Base-by-base conservation (phyloP, 2,888 invertebrate genomes). In the Oxycera nigricornis region DNA sequence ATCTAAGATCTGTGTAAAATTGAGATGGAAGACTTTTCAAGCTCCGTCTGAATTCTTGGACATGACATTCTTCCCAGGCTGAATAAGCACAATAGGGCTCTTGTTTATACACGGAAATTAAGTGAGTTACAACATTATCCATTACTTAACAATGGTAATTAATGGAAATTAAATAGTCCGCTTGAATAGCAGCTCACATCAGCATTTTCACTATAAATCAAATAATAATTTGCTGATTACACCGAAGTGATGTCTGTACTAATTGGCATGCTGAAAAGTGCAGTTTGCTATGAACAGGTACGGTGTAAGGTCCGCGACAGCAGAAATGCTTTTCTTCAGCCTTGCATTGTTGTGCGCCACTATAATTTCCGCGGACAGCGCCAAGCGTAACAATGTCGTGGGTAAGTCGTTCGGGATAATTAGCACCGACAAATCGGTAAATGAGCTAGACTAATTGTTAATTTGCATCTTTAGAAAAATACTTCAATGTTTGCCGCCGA, bases 401-500 rank as follows among this genome's bases (percentile, higher is more conserved):
- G 55, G 55, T 55, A 55, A 2, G 20, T 55, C 17, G 50, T n/a
- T 11, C 9, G 6, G 0, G 17, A n/a, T 14, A 50, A 50, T n/a
- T 50, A n/a, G 17, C 50, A 14, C 17, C 35, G 35, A 35, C 11
- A 35, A 35, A 35, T 50, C 6, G 11, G 1, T 39, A 7, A 50
- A n/a, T n/a, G 50, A 0, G 17, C 50, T 50, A 50, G 17, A 50
- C n/a, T 6, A 1, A 17, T n/a, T 30, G 22, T 14, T 2, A 30
- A 30, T 77, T 77, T 55, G 72, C 74, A 75, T 85, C 85, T 50
- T n/a, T 82, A 93, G 93, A 92, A 41, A 84, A 87, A 6, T 91
- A 90, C 82, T 86, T 94, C 4, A 87, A 89, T 78, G 84, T 90
- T 72, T 94, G 94, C 81, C 88, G 87, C 77, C 87, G 90, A 3